Evolutionary conservation across 2,113 vertebrate species (phyloP), one percentile per base, ranked within the genome.

Genomic region (Chroicocephalus ridibundus): DNA sequence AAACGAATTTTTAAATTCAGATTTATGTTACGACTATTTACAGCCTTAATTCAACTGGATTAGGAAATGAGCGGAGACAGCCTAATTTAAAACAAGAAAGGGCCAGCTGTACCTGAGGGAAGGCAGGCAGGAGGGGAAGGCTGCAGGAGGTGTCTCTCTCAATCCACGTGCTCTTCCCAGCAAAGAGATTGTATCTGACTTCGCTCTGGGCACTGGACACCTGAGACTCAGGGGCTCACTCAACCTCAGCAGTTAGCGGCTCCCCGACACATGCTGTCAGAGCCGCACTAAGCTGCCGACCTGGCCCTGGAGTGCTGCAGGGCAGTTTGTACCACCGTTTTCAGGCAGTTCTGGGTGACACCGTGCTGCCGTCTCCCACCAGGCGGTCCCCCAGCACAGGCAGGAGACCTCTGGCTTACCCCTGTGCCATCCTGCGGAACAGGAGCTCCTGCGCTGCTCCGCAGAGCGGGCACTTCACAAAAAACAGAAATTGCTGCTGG

Each of bases 391-490:
- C 16, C 0, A 3, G 44, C 26, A 13, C 3, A 2, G 46, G 18
- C 42, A 61, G 5, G 4, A 69, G 42, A 19, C n/a, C 40, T 18
- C 15, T 2, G 1, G 18, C 46, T 52, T 62, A 52, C 21, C 13
- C 49, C 31, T 16, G 17, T 1, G 22, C 1, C 0, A n/a, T 7
- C 32, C 13, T 4, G 15, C 1, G 4, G 13, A 74, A 54, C 25
- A 87, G 81, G 47, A 80, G 47, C 42, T 66, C 57, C 71, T 57
- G 44, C 8, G 72, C 16, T 49, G 55, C 31, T 75, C 15, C 3
- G 2, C 2, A 29, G 26, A 8, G 51, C 11, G 0, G 55, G 72
- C 36, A 12, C 51, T 72, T 54, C 22, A 38, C 31, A 47, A 81
- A 91, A 84, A 71, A 1, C 29, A 82, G n/a, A 47, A 64, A 69